Conservation (phyloP, 2,113 vertebrate species). For the Leptobrachium ailaonicum region DNA sequence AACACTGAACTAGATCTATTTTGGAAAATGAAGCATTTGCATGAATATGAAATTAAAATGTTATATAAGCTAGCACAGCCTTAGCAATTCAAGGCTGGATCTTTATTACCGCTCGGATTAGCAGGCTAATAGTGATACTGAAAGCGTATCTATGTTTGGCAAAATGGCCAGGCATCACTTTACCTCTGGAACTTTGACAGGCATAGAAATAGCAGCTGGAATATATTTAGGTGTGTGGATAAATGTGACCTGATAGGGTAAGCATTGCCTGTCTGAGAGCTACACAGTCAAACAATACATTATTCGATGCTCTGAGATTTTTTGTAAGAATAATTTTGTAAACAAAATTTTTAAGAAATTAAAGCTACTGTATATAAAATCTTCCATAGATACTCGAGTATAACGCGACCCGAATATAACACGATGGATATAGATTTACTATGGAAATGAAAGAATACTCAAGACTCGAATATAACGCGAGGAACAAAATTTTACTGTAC, state of each 20-base stretch:
- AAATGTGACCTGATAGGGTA: neutral
- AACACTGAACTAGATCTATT: neutral
- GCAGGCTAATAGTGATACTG: neutral
- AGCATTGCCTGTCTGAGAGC: neutral
- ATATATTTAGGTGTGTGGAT: neutral
- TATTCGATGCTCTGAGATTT: no score
- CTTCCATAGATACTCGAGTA: no score
- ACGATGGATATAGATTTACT: no score
- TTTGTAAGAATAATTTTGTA: no score
- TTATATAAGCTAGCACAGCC: neutral
- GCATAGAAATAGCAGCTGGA: neutral
- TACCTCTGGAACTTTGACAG: neutral
- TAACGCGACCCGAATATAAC: no score
- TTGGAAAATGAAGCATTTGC: neutral
- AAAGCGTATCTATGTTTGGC: neutral
- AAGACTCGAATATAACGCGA: no score
- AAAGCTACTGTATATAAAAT: no score
- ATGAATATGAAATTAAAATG: neutral
- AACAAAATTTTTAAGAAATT: no score
- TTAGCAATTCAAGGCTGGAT: neutral
- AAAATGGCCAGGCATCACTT: conserved; percentile 1
- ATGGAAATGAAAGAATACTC: no score
- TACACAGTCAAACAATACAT: no score
- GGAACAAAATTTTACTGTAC: no score
- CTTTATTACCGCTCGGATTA: neutral